phyloP scores from a whole-genome alignment of 1,140 invertebrate species.

The Helicoverpa armigera region DNA sequence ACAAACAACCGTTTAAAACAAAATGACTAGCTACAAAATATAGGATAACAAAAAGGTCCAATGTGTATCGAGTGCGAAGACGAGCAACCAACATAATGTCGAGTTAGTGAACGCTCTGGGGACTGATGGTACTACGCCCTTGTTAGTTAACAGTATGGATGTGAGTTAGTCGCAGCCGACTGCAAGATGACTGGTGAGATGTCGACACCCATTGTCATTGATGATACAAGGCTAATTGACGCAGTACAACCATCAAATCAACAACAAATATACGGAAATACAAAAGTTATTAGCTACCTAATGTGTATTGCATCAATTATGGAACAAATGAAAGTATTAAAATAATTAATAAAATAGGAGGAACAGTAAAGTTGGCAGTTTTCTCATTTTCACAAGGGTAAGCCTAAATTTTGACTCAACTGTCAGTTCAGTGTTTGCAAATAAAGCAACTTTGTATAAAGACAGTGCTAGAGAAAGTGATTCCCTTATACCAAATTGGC shows the following conservation, averaged over 20 bases:
- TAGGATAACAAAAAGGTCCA: neutral
- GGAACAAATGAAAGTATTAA: slow-evolving; percentile 50
- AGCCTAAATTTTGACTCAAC: slow-evolving; percentile 29
- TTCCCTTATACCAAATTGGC: slow-evolving; percentile 48
- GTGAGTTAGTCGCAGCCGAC: slow-evolving; percentile 65
- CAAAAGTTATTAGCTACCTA: slow-evolving; percentile 50
- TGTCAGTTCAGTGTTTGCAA: slow-evolving; percentile 25
- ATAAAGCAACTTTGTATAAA: slow-evolving; percentile 1
- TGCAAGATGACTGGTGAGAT: slow-evolving; percentile 58
- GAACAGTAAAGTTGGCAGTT: slow-evolving; percentile 67
- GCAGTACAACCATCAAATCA: slow-evolving; percentile 56
- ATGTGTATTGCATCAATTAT: slow-evolving; percentile 68
- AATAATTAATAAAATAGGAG: slow-evolving; percentile 63
- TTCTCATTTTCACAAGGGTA: slow-evolving; percentile 17
- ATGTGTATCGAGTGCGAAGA: slow-evolving; percentile 67
- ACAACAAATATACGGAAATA: slow-evolving; percentile 49
- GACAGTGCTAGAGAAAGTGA: slow-evolving; percentile 41
- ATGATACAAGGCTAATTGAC: slow-evolving; percentile 64
- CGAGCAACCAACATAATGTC: slow-evolving; percentile 77
- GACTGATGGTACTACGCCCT: slow-evolving; percentile 65
- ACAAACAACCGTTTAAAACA: slow-evolving; percentile 8
- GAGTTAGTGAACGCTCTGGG: slow-evolving; percentile 70
- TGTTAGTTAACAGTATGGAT: slow-evolving; percentile 73
- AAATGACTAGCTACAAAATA: slow-evolving; percentile 8
- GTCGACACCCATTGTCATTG: slow-evolving; percentile 66